phyloP scores from a whole-genome alignment of 2,888 invertebrate genomes.

The Drosophila kambysellisi region DNA sequence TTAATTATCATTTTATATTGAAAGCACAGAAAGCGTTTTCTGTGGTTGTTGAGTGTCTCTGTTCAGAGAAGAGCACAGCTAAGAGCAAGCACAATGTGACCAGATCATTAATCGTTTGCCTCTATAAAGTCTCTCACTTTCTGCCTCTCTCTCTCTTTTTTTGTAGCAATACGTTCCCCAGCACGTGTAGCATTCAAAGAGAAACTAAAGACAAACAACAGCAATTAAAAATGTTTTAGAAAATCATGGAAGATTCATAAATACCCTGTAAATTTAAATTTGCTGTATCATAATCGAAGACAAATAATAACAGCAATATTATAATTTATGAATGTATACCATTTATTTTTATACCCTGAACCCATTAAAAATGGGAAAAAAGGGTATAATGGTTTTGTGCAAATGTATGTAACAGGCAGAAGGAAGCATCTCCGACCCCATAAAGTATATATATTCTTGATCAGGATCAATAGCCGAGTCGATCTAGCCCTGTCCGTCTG shows the following conservation, averaged over 20 bases:
- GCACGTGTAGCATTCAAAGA: slow-evolving; percentile 57
- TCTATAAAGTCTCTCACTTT: slow-evolving; percentile 12
- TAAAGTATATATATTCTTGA: too few relatives aligned
- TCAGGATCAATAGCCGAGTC: too few relatives aligned
- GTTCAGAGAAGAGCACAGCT: slow-evolving; percentile 31
- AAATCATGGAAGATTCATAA: neutral
- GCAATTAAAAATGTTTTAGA: neutral
- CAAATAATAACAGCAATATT: neutral
- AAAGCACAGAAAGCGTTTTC: slow-evolving; percentile 50
- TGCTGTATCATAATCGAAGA: neutral
- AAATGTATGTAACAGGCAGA: too few relatives aligned
- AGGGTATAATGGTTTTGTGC: too few relatives aligned
- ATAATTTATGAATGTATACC: neutral
- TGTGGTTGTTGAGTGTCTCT: slow-evolving; percentile 10
- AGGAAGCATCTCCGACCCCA: too few relatives aligned
- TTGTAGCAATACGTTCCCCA: slow-evolving; percentile 51
- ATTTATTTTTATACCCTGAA: neutral
- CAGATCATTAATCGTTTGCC: slow-evolving; percentile 21
- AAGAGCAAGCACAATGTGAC: slow-evolving; percentile 34
- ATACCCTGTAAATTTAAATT: slow-evolving; percentile 22
- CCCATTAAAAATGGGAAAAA: too few relatives aligned
- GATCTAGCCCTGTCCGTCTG: too few relatives aligned
- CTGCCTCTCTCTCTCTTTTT: slow-evolving; percentile 36
- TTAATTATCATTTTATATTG: slow-evolving; percentile 70
- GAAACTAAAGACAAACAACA: slow-evolving; percentile 13